Conservation (phyloP, 2,797 vertebrate genomes). For the Monodelphis domestica region DNA sequence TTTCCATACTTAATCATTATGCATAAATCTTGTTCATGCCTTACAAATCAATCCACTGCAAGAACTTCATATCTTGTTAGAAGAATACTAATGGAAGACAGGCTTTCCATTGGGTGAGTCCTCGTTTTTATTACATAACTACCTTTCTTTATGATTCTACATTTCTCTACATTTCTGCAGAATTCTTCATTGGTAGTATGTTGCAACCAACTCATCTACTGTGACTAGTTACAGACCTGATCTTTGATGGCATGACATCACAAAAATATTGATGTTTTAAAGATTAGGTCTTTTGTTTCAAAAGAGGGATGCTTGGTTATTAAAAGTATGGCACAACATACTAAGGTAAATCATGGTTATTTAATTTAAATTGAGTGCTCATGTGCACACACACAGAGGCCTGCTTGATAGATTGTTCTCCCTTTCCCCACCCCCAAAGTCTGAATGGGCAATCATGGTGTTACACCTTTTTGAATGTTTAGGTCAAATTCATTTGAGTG, state of each 20-base stretch:
- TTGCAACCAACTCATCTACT: not conserved
- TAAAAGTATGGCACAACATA: not conserved
- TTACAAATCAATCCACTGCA: not conserved
- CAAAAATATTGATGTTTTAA: not conserved
- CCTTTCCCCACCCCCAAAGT: too few species aligned
- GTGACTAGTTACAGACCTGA: not conserved
- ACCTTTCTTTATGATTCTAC: not conserved
- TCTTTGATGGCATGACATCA: not conserved
- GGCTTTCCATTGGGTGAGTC: not conserved
- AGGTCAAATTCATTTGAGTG: not conserved
- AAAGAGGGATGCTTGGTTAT: not conserved
- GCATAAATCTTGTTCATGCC: not conserved
- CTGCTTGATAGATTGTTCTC: not conserved
- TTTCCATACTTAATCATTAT: not conserved
- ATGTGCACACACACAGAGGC: too few species aligned
- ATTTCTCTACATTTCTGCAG: not conserved
- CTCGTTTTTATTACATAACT: not conserved
- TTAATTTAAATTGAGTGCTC: too few species aligned
- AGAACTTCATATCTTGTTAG: not conserved
- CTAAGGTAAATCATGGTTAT: not conserved
- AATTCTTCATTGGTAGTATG: not conserved
- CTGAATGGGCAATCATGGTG: not conserved
- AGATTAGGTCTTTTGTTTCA: not conserved
- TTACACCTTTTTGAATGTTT: not conserved
- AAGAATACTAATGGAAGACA: not conserved